A percentile compares a stretch with the other conserved stretches of the same genome.
phyloP scores from a whole-genome alignment of 2,888 invertebrate species.

The Drosophila aldrichi region DNA sequence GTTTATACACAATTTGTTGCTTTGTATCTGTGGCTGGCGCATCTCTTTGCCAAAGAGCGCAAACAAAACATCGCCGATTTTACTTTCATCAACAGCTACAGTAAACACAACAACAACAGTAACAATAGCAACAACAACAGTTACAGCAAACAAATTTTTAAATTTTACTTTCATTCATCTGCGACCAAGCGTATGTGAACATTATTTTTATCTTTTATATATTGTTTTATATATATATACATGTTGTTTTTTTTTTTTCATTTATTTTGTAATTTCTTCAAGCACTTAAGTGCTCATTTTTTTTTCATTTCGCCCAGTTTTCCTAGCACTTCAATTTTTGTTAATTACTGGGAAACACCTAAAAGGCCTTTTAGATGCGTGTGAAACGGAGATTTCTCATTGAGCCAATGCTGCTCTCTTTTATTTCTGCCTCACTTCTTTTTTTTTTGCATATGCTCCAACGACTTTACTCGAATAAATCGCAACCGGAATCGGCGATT shows the following conservation, averaged over 20 bases:
- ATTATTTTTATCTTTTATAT: slow-evolving; percentile 12
- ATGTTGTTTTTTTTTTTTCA: neutral
- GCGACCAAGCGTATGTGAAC: slow-evolving; percentile 22
- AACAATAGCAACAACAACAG: slow-evolving; percentile 26
- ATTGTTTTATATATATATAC: slow-evolving; percentile 17
- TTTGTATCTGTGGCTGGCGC: slow-evolving; percentile 48
- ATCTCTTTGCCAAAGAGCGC: slow-evolving; percentile 57
- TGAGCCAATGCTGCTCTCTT: slow-evolving; percentile 12
- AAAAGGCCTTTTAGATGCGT: slow-evolving; percentile 16
- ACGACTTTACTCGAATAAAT: slow-evolving; percentile 23
- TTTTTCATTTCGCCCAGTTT: slow-evolving; percentile 24
- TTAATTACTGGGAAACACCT: slow-evolving; percentile 27
- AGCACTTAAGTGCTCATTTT: slow-evolving; percentile 19
- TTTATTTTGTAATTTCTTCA: slow-evolving; percentile 28
- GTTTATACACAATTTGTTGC: slow-evolving; percentile 48
- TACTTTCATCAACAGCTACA: slow-evolving; percentile 75
- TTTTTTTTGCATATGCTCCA: slow-evolving; percentile 30
- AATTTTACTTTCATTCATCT: slow-evolving; percentile 76
- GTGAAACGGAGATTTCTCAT: slow-evolving; percentile 23
- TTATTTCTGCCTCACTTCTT: slow-evolving; percentile 1
- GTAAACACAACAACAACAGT: slow-evolving; percentile 9
- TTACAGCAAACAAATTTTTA: slow-evolving; percentile 52
- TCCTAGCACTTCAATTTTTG: slow-evolving; percentile 16
- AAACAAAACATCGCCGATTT: slow-evolving; percentile 78
- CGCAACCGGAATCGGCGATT: slow-evolving; percentile 68